A percentile compares a stretch with the other conserved stretches of the same genome.
Evolutionary conservation across 2,888 invertebrate species (phyloP).

Genomic region (Chrysotoxum bicinctum): DNA sequence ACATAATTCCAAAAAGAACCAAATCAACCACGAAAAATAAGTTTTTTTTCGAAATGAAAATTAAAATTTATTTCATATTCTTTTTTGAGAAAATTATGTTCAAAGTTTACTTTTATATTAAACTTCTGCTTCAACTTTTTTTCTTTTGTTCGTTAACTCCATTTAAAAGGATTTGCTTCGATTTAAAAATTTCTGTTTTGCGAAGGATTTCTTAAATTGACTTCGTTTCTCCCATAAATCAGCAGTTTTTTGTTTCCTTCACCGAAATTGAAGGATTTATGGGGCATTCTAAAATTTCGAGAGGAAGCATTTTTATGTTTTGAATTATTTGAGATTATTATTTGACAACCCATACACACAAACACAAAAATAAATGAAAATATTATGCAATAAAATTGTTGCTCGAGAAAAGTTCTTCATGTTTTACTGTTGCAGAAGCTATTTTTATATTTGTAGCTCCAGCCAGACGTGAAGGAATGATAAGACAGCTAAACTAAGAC

Average conservation of each 20-base stretch:
- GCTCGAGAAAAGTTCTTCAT: background rate
- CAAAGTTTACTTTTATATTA: background rate
- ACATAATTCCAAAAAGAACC: background rate
- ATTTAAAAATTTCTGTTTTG: conserved; percentile 4
- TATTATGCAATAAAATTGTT: conserved; percentile 11
- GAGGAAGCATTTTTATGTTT: background rate
- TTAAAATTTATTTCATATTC: conserved; percentile 7
- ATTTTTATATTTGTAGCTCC: conserved; percentile 18
- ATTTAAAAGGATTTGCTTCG: conserved; percentile 28
- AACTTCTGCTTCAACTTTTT: background rate
- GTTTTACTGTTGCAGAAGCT: background rate
- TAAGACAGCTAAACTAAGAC: conserved; percentile 2
- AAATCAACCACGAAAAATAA: background rate
- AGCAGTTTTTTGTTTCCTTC: background rate
- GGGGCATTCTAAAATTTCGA: background rate
- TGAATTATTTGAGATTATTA: conserved; percentile 2
- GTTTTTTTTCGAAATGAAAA: background rate
- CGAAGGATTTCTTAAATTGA: conserved; percentile 16
- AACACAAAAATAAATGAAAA: too few species aligned
- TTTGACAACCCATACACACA: background rate
- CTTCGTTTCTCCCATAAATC: conserved; percentile 17
- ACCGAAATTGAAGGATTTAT: conserved; percentile 22
- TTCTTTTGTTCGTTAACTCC: background rate
- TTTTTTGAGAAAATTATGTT: background rate
- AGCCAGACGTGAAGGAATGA: conserved; percentile 15